Base-by-base conservation (phyloP, 2,797 vertebrate genomes). In the Lagodon rhomboides region DNA sequence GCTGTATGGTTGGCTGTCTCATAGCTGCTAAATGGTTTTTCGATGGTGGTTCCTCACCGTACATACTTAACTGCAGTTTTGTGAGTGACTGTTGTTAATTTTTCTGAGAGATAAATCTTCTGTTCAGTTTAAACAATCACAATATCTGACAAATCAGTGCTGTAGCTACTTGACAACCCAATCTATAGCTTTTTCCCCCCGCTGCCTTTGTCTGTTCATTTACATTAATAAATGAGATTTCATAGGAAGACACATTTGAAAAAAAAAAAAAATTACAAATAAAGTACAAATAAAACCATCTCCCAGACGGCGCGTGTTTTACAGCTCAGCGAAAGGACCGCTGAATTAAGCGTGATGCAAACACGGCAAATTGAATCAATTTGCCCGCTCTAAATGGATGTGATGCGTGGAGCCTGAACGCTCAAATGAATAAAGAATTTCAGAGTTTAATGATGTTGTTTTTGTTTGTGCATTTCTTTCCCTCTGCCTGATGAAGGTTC, bases 361-460 rank as follows among this genome's bases (percentile, higher is more conserved):
- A 94, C 89, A 73, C 58, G 54, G 86, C 91, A 94, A 95, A 95
- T 94, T 93, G 90, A 93, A 95, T 94, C 92, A 94, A 92, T 95
- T 94, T 93, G 83, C 87, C 80, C 76, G 72, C 75, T 84, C 91
- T 93, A 93, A 95, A 93, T 93, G 73, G 93, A 94, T 94, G 88
- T 89, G 94, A 93, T 89, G 90, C 82, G 64, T 63, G 51, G 60
- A 80, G 87, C 73, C 82, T 71, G 82, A 89, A 87, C 23, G 85
- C 90, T 89, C 88, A 83, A 88, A 92, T 82, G 90, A 93, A 92
- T 90, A 88, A 82, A 67, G 80, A 85, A 87, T 91, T 92, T 93
- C 80, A 47, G 44, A 44, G 58, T 89, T 89, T 93, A 91, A 93
- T 95, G 89, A 92, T 93, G 87, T 89, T 93, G 87, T 90, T 87